phyloP scores from a whole-genome alignment of 2,113 vertebrate genomes.

The Brachypodius melanocephalos region DNA sequence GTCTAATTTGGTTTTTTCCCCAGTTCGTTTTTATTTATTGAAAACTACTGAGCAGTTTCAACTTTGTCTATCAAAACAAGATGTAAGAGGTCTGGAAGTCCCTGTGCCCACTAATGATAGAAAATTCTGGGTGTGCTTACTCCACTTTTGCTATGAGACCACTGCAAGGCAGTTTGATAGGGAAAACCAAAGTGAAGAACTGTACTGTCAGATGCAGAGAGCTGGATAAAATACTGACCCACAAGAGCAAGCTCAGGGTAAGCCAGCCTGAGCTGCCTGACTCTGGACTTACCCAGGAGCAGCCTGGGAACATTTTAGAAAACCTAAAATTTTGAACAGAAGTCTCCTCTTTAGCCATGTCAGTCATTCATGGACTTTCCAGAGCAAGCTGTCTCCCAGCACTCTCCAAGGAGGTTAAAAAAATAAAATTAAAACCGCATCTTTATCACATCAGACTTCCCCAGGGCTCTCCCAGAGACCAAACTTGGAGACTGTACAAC shows the following conservation, averaged over 20 bases:
- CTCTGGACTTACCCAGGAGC: background rate
- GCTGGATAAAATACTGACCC: background rate
- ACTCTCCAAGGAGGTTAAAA: background rate
- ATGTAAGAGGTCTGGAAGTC: background rate
- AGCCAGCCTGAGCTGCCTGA: background rate
- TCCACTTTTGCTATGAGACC: background rate
- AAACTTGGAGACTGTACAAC: background rate
- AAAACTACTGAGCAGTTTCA: background rate
- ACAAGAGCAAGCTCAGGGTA: fast-evolving
- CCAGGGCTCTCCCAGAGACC: background rate
- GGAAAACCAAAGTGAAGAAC: background rate
- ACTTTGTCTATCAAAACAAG: background rate
- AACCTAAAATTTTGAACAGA: fast-evolving
- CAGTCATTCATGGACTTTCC: background rate
- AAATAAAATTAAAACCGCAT: background rate
- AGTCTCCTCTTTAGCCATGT: background rate
- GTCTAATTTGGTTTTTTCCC: background rate
- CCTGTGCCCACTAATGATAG: background rate
- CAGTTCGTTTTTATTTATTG: background rate
- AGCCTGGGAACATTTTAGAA: background rate
- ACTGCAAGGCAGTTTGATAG: background rate
- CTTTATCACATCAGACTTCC: background rate
- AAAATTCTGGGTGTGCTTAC: background rate
- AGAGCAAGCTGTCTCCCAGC: background rate
- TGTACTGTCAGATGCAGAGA: background rate